Evolutionary conservation across 2,888 invertebrate species (phyloP).

Genomic region (Ochlodes sylvanus): DNA sequence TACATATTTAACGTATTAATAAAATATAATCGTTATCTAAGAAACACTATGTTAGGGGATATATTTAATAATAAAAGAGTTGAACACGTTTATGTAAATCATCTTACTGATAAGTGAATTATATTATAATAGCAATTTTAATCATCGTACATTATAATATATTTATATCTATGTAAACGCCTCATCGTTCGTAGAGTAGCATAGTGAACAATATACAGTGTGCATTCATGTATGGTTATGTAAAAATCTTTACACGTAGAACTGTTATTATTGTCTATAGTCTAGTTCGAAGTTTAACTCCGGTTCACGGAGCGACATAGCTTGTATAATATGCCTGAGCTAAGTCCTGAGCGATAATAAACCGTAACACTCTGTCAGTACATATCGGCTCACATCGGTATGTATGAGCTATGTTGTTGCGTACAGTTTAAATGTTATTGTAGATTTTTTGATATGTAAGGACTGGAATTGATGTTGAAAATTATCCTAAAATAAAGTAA

Average conservation of each 20-base stretch:
- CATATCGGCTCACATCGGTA: neutral
- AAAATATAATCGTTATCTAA: neutral
- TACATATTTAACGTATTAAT: neutral
- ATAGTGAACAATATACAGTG: constrained; percentile 6
- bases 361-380: neutral
- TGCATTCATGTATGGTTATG: neutral
- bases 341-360: neutral
- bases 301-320: constrained; percentile 13
- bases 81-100: neutral
- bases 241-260: constrained; percentile 26
- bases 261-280: constrained; percentile 36
- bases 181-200: constrained; percentile 21
- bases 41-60: neutral
- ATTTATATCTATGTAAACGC: constrained; percentile 21
- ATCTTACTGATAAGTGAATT: neutral
- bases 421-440: constrained; percentile 48
- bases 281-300: constrained; percentile 30
- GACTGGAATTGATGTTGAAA: constrained; percentile 17
- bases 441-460: constrained; percentile 29
- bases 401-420: constrained; percentile 37
- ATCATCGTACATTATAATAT: constrained; percentile 8
- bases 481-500: constrained; percentile 9
- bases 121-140: constrained; percentile 10
- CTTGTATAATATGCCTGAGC: neutral
- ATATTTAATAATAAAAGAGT: constrained; percentile 1